Conservation (phyloP, 2,797 vertebrate species). For the Coregonus ussuriensis region DNA sequence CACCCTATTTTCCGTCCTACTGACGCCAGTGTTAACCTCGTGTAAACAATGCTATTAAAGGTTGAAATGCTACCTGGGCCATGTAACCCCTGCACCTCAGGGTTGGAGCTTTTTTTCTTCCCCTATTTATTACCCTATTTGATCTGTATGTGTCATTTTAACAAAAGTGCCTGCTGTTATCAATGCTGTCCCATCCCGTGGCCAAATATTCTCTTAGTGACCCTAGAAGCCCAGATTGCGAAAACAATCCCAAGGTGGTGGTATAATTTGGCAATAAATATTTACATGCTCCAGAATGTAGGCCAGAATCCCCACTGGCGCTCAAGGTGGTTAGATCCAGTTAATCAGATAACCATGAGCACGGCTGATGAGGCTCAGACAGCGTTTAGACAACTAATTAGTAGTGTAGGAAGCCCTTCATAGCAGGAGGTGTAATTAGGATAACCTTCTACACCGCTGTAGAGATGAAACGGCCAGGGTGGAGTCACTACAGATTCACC, state of each 20-base stretch:
- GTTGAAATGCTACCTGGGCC: slow-evolving; percentile 25
- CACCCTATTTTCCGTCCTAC: slow-evolving; percentile 31
- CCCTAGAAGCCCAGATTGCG: slow-evolving; percentile 23
- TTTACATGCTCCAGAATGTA: slow-evolving; percentile 50
- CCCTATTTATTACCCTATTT: background rate
- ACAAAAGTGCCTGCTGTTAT: slow-evolving; percentile 1
- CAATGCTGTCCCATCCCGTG: slow-evolving; percentile 6
- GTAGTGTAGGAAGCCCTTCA: slow-evolving; percentile 38
- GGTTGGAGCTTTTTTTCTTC: background rate
- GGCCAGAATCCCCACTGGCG: slow-evolving; percentile 39
- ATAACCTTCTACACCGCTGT: slow-evolving; percentile 50
- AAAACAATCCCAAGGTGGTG: slow-evolving; percentile 50
- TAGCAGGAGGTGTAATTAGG: slow-evolving; percentile 61
- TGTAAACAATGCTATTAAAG: slow-evolving; percentile 45
- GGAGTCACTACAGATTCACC: slow-evolving; percentile 16
- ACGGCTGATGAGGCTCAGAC: slow-evolving; percentile 48
- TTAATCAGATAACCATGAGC: slow-evolving; percentile 49
- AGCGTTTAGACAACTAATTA: slow-evolving; percentile 64
- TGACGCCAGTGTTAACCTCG: slow-evolving; percentile 49
- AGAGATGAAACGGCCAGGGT: slow-evolving; percentile 30
- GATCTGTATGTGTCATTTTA: no score
- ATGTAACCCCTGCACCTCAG: background rate
- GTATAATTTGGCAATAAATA: slow-evolving; percentile 56
- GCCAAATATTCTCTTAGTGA: slow-evolving; percentile 5
- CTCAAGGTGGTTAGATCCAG: slow-evolving; percentile 45